Evolutionary conservation across 2,113 vertebrate genomes (phyloP).

Genomic region (Noctilio leporinus): DNA sequence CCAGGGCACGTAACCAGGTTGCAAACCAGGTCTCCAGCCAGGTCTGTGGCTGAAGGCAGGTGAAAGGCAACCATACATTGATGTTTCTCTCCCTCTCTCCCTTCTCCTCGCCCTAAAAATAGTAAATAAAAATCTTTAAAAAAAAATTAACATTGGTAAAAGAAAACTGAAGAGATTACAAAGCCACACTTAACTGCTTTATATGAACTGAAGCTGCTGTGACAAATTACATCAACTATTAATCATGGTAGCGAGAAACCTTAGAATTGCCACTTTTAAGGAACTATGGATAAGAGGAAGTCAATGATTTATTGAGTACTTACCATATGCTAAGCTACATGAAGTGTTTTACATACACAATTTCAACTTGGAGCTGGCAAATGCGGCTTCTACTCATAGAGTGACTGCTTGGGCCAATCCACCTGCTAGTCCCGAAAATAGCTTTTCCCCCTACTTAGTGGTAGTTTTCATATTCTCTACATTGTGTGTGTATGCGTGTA

Average conservation of each 20-base stretch:
- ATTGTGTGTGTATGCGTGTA: background rate
- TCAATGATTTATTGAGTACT: background rate
- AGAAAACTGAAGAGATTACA: background rate
- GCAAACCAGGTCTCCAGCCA: too few species aligned
- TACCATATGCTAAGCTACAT: background rate
- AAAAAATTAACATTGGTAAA: background rate
- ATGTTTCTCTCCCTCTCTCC: too few species aligned
- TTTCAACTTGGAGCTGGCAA: slow-evolving; percentile 4
- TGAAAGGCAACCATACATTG: too few species aligned
- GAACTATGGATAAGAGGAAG: background rate
- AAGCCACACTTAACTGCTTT: background rate
- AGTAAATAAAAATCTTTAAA: too few species aligned
- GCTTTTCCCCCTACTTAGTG: background rate
- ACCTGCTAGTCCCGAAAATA: background rate
- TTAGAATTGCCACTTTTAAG: background rate
- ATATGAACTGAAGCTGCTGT: background rate
- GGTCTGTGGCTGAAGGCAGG: too few species aligned
- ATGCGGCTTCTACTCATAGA: background rate
- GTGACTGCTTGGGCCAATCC: background rate
- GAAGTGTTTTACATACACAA: background rate
- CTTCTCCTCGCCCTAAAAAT: too few species aligned
- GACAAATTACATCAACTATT: background rate
- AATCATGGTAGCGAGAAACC: background rate
- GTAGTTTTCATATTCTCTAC: background rate
- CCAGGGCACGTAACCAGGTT: too few species aligned